Percentiles rank a stretch among this genome's conserved stretches.
Evolutionary conservation across 2,888 invertebrate species (phyloP).

Genomic region (Brachynemurus nebulosus): DNA sequence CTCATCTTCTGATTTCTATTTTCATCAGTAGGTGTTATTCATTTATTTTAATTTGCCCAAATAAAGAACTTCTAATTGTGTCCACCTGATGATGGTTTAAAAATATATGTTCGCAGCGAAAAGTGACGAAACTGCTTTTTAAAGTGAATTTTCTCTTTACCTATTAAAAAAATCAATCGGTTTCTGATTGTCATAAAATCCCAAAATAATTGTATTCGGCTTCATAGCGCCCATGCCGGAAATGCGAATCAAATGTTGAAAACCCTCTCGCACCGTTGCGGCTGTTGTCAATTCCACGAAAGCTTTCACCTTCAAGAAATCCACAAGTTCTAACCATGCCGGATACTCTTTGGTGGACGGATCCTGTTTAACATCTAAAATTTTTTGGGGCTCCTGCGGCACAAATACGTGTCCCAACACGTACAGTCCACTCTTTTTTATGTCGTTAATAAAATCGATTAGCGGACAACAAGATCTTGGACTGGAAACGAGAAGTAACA

Average conservation of each 20-base stretch:
- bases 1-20: no score
- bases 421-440: constrained; percentile 88
- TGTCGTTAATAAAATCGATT: constrained; percentile 93
- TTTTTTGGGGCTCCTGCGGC: constrained; percentile 17
- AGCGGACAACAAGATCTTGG: constrained; percentile 83
- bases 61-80: no score
- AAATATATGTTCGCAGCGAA: no score
- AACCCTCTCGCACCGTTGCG: constrained; percentile 70
- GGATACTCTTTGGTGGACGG: constrained; percentile 64
- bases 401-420: constrained; percentile 76
- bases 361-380: constrained; percentile 42
- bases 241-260: constrained; percentile 80
- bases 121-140: no score
- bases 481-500: constrained; percentile 81
- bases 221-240: constrained; percentile 99
- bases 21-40: no score
- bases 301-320: constrained; percentile 87
- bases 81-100: no score
- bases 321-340: constrained; percentile 87
- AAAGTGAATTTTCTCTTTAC: no score
- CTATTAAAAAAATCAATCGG: constrained; percentile 68
- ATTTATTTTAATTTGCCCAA: no score
- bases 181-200: constrained; percentile 71
- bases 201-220: constrained; percentile 91
- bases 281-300: constrained; percentile 91